Evolutionary conservation across 2,888 invertebrate genomes (phyloP), one percentile per base, ranked within the genome.

Genomic region (Acanthosoma haemorrhoidale): DNA sequence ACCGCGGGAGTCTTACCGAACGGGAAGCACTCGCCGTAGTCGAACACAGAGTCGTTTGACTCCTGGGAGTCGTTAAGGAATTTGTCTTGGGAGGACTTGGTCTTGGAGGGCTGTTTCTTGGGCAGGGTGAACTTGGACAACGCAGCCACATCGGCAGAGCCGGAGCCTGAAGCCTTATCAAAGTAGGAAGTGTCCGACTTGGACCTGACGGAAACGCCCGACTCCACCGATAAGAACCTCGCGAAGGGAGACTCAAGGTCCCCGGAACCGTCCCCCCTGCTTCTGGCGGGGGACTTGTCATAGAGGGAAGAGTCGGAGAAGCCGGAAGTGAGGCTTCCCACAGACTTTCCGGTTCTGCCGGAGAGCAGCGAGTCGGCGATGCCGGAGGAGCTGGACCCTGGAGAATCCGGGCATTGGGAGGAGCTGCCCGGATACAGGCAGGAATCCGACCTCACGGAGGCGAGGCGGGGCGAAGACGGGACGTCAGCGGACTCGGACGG

Each of bases 1-100:
- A 93, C 92, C 69, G 92, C 92, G 0, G 93, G 93, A 0, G 92
- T 91, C 71, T 92, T 82, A 80, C 90, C 89, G 76, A 87, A 90
- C 4, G 86, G 80, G 69, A 82, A 77, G 82, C 71, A 71, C 18
- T 70, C 63, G 16, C 31, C 39, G 41, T 38, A 39, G 64, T 64
- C 64, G 25, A 29, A 29, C 29, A 64, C 29, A n/a, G 60, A 36
- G 25, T 36, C 32, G 32, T 51, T 51, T 11, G 51, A 51, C 29
- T 51, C 51, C 25, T 25, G 13, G 29, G 25, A 51, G n/a, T 51
- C 51, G 25, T 51, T 25, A 16, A 25, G 51, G 25, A 51, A 25
- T 51, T 51, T 51, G 25, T 21, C 25, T n/a, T 25, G 13, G 29
- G 1, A n/a, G 1, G 51, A 25, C 0, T 21, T n/a, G n/a, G 25